Percentiles rank a stretch among this genome's conserved stretches.
These are phyloP conservation scores for Halcyon badia DNA, from an alignment of 2,797 vertebrate species.

Conservation along the genomic window DNA sequence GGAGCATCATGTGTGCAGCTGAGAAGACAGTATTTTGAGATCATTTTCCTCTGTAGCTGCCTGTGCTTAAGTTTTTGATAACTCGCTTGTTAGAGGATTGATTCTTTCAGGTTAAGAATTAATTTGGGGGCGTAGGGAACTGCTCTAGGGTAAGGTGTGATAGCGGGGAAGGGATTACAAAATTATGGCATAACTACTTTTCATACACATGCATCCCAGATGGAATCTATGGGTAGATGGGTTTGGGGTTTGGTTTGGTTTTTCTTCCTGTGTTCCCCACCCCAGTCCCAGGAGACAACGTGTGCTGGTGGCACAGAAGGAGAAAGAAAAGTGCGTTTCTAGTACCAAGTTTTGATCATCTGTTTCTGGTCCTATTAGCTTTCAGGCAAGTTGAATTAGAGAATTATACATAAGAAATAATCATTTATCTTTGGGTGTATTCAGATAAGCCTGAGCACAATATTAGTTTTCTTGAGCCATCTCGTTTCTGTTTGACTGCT, in stretches of 20 bases:
- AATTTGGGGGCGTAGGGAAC: background rate
- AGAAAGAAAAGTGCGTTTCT: background rate
- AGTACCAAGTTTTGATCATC: background rate
- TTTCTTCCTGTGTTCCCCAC: fast-evolving
- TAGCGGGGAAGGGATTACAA: background rate
- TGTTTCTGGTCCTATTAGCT: background rate
- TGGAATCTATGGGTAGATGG: background rate
- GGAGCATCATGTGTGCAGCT: background rate
- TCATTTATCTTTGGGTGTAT: background rate
- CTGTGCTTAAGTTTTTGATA: fast-evolving
- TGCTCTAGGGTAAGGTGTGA: background rate
- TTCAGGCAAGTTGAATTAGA: background rate
- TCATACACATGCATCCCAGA: background rate
- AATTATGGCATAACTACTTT: background rate
- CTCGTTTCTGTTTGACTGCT: background rate
- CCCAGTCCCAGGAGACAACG: background rate
- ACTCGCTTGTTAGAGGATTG: background rate
- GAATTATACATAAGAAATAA: background rate
- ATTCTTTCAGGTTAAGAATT: background rate
- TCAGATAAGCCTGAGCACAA: background rate
- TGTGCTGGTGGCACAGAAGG: background rate
- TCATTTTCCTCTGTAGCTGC: background rate
- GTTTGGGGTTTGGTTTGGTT: background rate
- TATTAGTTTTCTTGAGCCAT: background rate
- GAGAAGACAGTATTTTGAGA: background rate